Evolutionary conservation across 35 echinoderm and acorn worm species (phyloP), one percentile per base, ranked within the genome.

Genomic region (Apostichopus japonicus): DNA sequence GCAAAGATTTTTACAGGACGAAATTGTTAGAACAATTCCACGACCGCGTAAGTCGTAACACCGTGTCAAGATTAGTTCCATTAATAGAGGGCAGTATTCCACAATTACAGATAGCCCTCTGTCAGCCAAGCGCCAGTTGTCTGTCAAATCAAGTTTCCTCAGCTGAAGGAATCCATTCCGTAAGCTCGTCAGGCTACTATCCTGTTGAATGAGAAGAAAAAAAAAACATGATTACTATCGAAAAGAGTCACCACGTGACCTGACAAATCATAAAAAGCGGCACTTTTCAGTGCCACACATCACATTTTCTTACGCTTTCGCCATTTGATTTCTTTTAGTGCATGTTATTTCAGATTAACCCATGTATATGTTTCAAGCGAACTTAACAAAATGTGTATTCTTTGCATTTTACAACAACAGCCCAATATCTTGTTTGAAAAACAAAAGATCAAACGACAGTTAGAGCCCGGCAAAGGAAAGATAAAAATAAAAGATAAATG

Each of bases 71-170:
- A 82, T 79, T 44, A 96, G 33, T 22, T 63, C 72, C 25, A 22
- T 72, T 4, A 96, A 83, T 1, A 79, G 76, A 51, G 56, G 70
- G 76, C 93, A 96, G 25, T 87, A 76, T 15, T 58, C 51, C 10
- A 79, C 72, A 53, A 96, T 22, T 6, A 19, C 54, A 14, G 86
- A 93, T 15, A 96, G 86, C 54, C 95, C 95, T 8, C 14, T 53
- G 73, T 96, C 95, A 19, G 92, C 94, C 75, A 96, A 62, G 55
- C 94, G 67, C 80, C 90, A 92, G 61, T 90, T 82, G 55, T 96
- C 95, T 1, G 95, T 90, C 9, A 96, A 72, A 75, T 96, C 95
- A 4, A 96, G 90, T 19, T 55, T 77, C 25, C 52, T 79, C 1
- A 96, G 90, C 1, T 73, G 52, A 21, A 52, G 62, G 14, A 96